Evolutionary conservation across 1,140 invertebrate genomes (phyloP), one percentile per base, ranked within the genome.

Genomic region (Orussus abietinus): DNA sequence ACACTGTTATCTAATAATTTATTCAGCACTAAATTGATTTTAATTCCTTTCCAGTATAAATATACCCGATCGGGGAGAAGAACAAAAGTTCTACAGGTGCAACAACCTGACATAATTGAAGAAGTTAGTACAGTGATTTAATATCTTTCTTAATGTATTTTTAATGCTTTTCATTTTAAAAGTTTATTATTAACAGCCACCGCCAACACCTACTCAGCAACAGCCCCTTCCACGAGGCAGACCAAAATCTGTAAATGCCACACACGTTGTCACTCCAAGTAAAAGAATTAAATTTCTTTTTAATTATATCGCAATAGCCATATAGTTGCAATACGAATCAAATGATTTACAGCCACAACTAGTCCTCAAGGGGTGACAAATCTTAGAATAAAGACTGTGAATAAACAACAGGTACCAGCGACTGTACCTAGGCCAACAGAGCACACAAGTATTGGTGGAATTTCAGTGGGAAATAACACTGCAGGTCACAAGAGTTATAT

Each of bases 391-490:
- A 75, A 72, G 55, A 53, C 54, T 12, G 53, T 53, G 12, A 51
- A 56, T n/a, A 28, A 59, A n/a, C 53, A 55, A 43, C 40, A 49
- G 5, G 17, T 26, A 29, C 20, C 29, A 26, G 10, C 42, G 30
- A 21, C 25, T 2, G 29, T 34, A 9, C 74, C 78, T 5, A 74
- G 81, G 4, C 82, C 82, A 12, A 80, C 80, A 0, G 82, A 84
- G 55, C 77, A 77, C 2, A 79, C 80, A 0, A 80, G 81, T n/a
- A 77, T 84, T 20, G 82, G 82, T 22, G 82, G 82, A 11, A 68
- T 84, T 38, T 67, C 77, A 1, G 77, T 83, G 10, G 80, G 80
- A 15, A 75, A 37, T n/a, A 72, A 70, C 58, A 59, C 55, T 46
- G 62, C 73, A 4, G 67, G 76, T 62, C 60, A 64, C 62, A 40